Base-by-base conservation (phyloP, 2,797 vertebrate species). In the Uromys caudimaculatus region DNA sequence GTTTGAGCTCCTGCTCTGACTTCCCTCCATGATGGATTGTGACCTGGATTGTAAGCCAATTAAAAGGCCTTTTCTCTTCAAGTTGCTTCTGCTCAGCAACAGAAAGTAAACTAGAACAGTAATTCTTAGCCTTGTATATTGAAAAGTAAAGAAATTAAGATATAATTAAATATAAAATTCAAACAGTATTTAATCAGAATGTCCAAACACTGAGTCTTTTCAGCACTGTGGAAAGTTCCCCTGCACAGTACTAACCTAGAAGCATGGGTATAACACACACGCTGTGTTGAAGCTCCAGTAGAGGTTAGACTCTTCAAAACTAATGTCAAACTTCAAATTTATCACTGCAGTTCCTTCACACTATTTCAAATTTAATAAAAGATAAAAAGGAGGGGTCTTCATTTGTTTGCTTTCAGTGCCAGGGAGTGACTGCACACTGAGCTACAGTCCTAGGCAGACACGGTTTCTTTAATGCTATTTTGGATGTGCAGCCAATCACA, bases 281-380 rank as follows among this genome's bases (percentile, higher is more conserved):
- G 27, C 85, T 84, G 52, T 85, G 38, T 69, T 91, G 41, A 93
- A 91, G 38, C 10, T 85, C 91, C 21, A 91, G 19, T 44, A 89
- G 14, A 85, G 92, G 56, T 9, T 85, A n/a, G 16, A 84, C 71
- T 71, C 89, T 23, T 24, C 47, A 69, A 93, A 94, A 89, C 62
- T 35, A 89, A 73, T 62, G 19, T 88, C 7, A n/a, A 91, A n/a
- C 83, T 96, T 62, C 84, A 94, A 91, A 82, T 73, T 90, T 87
- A 93, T 56, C 29, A 87, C 21, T 87, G 29, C 52, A 38, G 27
- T 27, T 93, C 47, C 85, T 90, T 17, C 32, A 7, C 6, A 91
- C 19, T 87, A 87, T 88, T 93, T 94, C 38, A 83, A 93, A 75
- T 67, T 52, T 69, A 92, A 94, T 71, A 32, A 87, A 92, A 93